Evolutionary conservation across 2,113 vertebrate species (phyloP), one percentile per base, ranked within the genome.

Genomic region (Marmota monax): DNA sequence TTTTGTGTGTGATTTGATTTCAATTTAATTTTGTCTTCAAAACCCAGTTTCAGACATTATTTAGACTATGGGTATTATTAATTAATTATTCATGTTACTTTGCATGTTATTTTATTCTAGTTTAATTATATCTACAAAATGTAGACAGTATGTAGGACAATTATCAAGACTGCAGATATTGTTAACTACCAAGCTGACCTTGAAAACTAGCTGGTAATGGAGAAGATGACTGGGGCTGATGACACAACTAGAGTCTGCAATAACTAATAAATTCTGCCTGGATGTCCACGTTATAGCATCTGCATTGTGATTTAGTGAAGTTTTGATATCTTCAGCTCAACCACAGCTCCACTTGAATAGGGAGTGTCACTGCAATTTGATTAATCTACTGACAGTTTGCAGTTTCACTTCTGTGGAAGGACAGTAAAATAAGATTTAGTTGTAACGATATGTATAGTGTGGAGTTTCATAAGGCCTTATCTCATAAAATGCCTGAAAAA

Each of bases 341-440:
- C 29, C 63, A 39, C 13, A 91, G 51, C 48, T 88, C 84, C 84
- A 13, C 69, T 89, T 29, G 79, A 84, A 34, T 39, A 89, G 84
- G 74, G 86, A 91, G 69, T 89, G 61, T 87, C 58, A 53, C 93
- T 90, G n/a, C 18, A 63, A 96, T 95, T 93, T 97, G 94, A 97
- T 98, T 96, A 92, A 96, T 96, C 93, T 63, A 78, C 48, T 88
- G 93, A 70, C 89, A 96, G 70, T 94, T 80, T 96, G 92, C 84
- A 53, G 72, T 93, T 94, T 96, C 79, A 22, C 61, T 92, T 93
- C 96, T 88, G 14, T 48, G 89, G 85, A 96, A 84, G 85, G 91
- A 96, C 45, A 92, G 92, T 97, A 97, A 98, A 98, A 97, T 90
- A 97, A 97, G 96, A 97, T 98, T 97, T 98, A 96, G 90, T 93